Percentiles rank a stretch among this genome's conserved stretches.
Evolutionary conservation across 2,888 invertebrate genomes (phyloP).

Genomic region (Trachelus stipa): DNA sequence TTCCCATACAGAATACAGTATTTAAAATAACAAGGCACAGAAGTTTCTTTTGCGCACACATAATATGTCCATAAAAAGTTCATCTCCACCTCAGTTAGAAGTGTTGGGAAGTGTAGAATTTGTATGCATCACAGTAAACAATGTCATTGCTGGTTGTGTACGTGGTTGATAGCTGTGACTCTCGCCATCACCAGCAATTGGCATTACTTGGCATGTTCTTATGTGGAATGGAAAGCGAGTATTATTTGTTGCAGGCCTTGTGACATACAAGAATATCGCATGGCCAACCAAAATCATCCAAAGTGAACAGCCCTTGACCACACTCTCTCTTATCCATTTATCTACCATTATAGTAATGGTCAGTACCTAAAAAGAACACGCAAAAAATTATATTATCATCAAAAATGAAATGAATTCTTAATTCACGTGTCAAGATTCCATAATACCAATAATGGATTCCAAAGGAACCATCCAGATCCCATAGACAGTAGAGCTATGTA

Average conservation of each 20-base stretch:
- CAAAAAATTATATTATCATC: neutral
- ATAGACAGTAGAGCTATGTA: constrained; percentile 54
- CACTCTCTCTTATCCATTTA: constrained; percentile 82
- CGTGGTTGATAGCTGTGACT: constrained; percentile 56
- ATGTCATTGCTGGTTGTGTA: constrained; percentile 33
- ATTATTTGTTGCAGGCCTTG: constrained; percentile 53
- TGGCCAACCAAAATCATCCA: constrained; percentile 57
- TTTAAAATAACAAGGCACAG: constrained; percentile 14
- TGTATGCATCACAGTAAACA: constrained; percentile 46
- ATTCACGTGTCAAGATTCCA: neutral
- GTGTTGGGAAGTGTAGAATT: constrained; percentile 6
- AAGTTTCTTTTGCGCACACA: constrained; percentile 4
- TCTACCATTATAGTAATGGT: constrained; percentile 75
- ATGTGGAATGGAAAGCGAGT: constrained; percentile 60
- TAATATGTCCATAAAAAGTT: neutral
- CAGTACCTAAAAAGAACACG: constrained; percentile 72
- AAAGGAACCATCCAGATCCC: constrained; percentile 59
- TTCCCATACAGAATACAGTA: constrained; percentile 16
- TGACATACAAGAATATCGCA: constrained; percentile 54
- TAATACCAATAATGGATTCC: constrained; percentile 55
- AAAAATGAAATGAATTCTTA: neutral
- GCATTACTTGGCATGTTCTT: constrained; percentile 57
- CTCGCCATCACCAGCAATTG: constrained; percentile 50
- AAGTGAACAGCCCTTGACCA: constrained; percentile 68
- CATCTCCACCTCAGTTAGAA: constrained; percentile 9